phyloP scores from a whole-genome alignment of 2,797 vertebrate species.

The Hyperoplus lanceolatus region DNA sequence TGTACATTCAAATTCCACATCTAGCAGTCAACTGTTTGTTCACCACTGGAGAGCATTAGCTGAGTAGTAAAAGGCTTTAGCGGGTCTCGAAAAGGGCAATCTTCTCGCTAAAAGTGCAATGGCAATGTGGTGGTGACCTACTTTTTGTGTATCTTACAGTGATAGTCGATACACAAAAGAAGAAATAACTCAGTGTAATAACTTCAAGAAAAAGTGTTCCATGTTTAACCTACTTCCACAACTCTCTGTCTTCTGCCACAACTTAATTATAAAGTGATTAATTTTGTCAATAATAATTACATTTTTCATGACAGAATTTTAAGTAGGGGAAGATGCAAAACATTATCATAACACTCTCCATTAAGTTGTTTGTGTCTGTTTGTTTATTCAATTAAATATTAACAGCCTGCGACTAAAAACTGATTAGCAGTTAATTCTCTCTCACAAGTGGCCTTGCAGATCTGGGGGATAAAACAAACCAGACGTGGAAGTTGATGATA shows the following conservation, averaged over 20 bases:
- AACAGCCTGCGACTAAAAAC: conserved; percentile 74
- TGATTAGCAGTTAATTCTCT: conserved; percentile 78
- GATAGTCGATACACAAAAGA: neutral
- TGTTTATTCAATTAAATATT: conserved; percentile 85
- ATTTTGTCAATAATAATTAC: conserved; percentile 81
- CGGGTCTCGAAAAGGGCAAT: neutral
- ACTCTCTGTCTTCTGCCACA: conserved; percentile 42
- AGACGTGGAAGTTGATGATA: conserved; percentile 52
- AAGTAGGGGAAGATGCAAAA: conserved; percentile 72
- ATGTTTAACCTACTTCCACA: conserved; percentile 55
- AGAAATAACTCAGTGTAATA: conserved; percentile 1
- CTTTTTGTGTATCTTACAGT: neutral
- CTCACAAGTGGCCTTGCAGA: conserved; percentile 67
- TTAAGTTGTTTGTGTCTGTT: conserved; percentile 82
- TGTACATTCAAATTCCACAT: neutral
- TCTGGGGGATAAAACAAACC: conserved; percentile 66
- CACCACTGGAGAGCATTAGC: neutral
- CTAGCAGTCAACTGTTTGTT: neutral
- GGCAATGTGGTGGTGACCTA: neutral
- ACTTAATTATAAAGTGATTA: conserved; percentile 72
- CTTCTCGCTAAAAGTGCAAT: neutral
- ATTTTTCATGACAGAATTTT: conserved; percentile 80
- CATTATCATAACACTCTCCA: conserved; percentile 76
- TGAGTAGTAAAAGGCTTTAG: neutral
- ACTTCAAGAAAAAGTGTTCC: conserved; percentile 34